Base-by-base conservation (phyloP, 2,888 invertebrate genomes). In the Lobophora halterata region DNA sequence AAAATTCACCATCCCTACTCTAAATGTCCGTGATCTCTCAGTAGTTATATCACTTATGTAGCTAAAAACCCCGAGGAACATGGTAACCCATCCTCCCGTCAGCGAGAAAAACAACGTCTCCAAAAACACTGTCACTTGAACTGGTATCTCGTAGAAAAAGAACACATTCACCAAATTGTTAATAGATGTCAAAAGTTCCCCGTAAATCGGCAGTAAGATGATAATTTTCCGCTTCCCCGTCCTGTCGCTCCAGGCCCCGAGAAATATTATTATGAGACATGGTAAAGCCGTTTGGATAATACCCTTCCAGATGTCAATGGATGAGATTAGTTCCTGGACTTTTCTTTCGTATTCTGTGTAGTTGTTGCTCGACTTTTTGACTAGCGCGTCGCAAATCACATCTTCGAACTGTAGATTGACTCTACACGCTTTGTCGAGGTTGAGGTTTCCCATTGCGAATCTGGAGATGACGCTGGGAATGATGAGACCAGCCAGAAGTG, bases 401-500 rank as follows among this genome's bases (percentile, higher is more conserved):
- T 79, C 78, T 0, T 68, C 66, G 18, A 73, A 80, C 9, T 60
- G 58, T 3, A 81, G 60, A 46, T 81, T 81, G 0, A 85, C 85
- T 50, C 82, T 63, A 50, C 86, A 86, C 0, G 86, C 86, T 58
- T 86, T 86, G 36, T 86, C 86, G 46, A 86, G 60, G 60, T 86
- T 86, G 2, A 86, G 69, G 62, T 86, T 86, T 7, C 64, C 58
- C 86, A 86, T 94, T 7, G 94, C 94, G 55, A 95, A 81, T 37
- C 91, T 90, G 1, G 94, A 93, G 37, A 90, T 78, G 0, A 90
- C 86, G 66, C 90, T 90, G 8, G 92, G 92, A 70, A 92, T 89
- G 6, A 93, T 92, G 60, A 93, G 91, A 25, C 92, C 91, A 0
- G 92, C 93, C 12, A 93, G 68, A 79, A 93, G 87, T 0, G 93